These are phyloP conservation scores for Eristalinus aeneus DNA, from an alignment of 2,888 invertebrate species.

Conservation along the genomic window DNA sequence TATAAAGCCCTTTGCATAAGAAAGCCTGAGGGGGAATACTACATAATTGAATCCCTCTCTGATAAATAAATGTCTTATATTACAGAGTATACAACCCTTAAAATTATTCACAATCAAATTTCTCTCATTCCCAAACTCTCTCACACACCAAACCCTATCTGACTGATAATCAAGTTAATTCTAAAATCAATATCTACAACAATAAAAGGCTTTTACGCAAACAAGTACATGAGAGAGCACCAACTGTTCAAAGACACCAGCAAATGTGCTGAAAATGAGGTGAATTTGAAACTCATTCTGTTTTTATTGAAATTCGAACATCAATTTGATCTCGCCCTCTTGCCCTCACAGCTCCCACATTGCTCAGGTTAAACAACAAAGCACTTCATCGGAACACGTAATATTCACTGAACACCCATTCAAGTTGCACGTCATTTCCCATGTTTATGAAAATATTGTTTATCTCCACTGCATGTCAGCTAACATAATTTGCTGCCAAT, in stretches of 20 bases:
- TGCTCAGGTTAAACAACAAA: not conserved
- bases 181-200: not conserved
- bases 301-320: not conserved
- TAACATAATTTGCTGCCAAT: conserved; percentile 15
- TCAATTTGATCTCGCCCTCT: not conserved
- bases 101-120: not conserved
- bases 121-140: not conserved
- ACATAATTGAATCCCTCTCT: too few relatives aligned
- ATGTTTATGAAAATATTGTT: not conserved
- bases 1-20: too few relatives aligned
- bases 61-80: too few relatives aligned
- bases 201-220: not conserved
- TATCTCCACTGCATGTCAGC: not conserved
- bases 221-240: not conserved
- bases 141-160: not conserved
- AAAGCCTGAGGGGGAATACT: too few relatives aligned
- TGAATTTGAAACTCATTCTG: not conserved
- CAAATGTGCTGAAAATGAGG: not conserved
- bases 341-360: not conserved
- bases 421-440: not conserved
- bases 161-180: not conserved
- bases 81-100: too few relatives aligned
- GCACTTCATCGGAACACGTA: not conserved
- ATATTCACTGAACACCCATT: not conserved
- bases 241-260: not conserved